phyloP scores from a whole-genome alignment of 2,113 vertebrate genomes.

The Psittacula cyanocephala region DNA sequence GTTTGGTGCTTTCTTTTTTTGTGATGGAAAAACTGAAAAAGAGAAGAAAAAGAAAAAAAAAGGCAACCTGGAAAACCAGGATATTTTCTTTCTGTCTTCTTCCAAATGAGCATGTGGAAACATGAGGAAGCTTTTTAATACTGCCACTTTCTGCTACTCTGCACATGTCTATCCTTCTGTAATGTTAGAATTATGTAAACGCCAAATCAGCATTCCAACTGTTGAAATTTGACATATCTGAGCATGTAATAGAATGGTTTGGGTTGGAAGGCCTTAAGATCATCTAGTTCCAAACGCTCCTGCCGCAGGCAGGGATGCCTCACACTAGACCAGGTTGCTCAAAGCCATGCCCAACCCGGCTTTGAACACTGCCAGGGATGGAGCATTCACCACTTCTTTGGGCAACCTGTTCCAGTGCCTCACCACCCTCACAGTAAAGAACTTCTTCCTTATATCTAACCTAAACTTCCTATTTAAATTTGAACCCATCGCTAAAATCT shows the following conservation, averaged over 20 bases:
- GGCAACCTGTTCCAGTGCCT: neutral
- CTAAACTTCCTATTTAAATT: neutral
- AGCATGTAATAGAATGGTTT: neutral
- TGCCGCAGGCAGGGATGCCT: neutral
- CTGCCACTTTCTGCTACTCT: neutral
- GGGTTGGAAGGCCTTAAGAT: neutral
- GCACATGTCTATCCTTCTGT: neutral
- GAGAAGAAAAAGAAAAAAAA: neutral
- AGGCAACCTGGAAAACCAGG: neutral
- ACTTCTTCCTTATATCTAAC: neutral
- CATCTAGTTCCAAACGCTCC: neutral
- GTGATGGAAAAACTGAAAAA: neutral
- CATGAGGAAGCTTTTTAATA: neutral
- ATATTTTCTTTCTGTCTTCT: neutral
- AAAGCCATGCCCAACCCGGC: neutral
- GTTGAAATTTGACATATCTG: neutral
- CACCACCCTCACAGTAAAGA: neutral
- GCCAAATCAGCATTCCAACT: neutral
- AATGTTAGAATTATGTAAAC: neutral
- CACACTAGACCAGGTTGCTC: neutral
- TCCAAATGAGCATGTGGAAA: neutral
- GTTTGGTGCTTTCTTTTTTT: neutral
- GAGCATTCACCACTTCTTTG: neutral
- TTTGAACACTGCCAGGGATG: neutral
- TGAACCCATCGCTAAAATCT: neutral